phyloP scores from a whole-genome alignment of 2,797 vertebrate species.

The Sparus aurata region DNA sequence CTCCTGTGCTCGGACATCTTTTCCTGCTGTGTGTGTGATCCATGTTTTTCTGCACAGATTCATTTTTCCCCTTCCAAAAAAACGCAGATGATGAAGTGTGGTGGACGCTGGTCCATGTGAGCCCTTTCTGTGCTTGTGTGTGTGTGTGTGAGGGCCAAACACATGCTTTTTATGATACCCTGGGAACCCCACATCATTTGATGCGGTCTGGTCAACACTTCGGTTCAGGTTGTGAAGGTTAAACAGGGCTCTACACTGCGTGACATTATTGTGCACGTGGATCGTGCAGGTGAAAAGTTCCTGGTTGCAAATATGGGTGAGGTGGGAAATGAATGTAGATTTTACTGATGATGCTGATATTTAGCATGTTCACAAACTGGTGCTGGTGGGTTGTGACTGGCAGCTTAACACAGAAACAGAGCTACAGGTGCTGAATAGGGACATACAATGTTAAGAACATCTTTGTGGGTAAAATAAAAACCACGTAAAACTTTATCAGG shows the following conservation, averaged over 20 bases:
- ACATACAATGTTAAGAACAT: no score
- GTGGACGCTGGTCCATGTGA: constrained; percentile 11
- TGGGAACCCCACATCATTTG: no score
- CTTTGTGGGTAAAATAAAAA: no score
- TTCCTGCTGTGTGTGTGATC: constrained; percentile 41
- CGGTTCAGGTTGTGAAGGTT: background rate
- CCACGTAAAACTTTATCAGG: no score
- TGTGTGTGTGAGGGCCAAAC: background rate
- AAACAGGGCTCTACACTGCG: background rate
- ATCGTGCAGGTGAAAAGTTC: background rate
- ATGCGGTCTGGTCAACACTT: background rate
- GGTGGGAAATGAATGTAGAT: no score
- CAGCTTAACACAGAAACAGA: background rate
- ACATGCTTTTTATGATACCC: background rate
- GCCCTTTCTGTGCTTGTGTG: constrained; percentile 5
- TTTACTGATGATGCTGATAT: no score
- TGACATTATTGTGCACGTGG: background rate
- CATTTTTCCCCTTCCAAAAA: constrained; percentile 33
- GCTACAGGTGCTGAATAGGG: background rate
- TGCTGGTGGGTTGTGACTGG: background rate
- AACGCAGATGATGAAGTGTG: constrained; percentile 19
- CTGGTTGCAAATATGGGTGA: background rate
- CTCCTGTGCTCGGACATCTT: constrained; percentile 11
- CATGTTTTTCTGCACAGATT: constrained; percentile 39
- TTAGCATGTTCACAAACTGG: background rate